Percentiles rank a stretch among this genome's conserved stretches.
These are phyloP conservation scores for Eledona agricola DNA, from an alignment of 2,888 invertebrate genomes.

Conservation along the genomic window DNA sequence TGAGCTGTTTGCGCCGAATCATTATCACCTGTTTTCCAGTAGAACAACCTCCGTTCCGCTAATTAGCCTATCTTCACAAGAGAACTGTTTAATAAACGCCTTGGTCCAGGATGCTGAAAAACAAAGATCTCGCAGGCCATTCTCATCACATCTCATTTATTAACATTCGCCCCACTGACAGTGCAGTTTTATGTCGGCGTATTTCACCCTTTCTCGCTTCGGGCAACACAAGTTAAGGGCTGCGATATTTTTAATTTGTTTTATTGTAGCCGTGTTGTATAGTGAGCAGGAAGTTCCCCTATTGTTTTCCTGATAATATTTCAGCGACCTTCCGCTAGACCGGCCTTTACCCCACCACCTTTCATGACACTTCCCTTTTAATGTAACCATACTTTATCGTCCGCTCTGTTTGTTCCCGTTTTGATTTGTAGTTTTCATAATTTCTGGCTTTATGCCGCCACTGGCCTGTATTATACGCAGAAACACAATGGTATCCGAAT, in stretches of 20 bases:
- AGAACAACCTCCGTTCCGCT: constrained; percentile 22
- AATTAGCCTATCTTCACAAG: constrained; percentile 32
- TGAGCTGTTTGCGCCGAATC: constrained; percentile 16
- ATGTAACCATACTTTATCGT: constrained; percentile 54
- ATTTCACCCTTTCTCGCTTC: constrained; percentile 52
- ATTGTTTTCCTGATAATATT: constrained; percentile 61
- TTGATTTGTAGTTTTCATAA: constrained; percentile 57
- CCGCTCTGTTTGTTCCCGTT: constrained; percentile 51
- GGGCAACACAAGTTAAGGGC: constrained; percentile 46
- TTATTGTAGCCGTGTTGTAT: constrained; percentile 57
- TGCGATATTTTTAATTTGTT: constrained; percentile 60
- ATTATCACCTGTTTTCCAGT: constrained; percentile 35
- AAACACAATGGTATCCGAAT: constrained; percentile 32
- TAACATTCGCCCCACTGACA: constrained; percentile 51
- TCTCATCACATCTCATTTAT: constrained; percentile 55
- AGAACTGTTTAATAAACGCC: constrained; percentile 29
- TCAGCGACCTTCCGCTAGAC: constrained; percentile 58
- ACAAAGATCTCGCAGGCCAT: constrained; percentile 41
- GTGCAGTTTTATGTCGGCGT: constrained; percentile 50
- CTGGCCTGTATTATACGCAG: constrained; percentile 26
- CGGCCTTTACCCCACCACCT: constrained; percentile 51
- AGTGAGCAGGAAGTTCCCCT: constrained; percentile 58
- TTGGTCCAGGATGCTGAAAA: constrained; percentile 8
- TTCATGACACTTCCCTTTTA: constrained; percentile 58
- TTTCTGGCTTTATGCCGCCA: constrained; percentile 41